phyloP scores from a whole-genome alignment of 2,888 invertebrate species.

The Hirtodrosophila alboralis region DNA sequence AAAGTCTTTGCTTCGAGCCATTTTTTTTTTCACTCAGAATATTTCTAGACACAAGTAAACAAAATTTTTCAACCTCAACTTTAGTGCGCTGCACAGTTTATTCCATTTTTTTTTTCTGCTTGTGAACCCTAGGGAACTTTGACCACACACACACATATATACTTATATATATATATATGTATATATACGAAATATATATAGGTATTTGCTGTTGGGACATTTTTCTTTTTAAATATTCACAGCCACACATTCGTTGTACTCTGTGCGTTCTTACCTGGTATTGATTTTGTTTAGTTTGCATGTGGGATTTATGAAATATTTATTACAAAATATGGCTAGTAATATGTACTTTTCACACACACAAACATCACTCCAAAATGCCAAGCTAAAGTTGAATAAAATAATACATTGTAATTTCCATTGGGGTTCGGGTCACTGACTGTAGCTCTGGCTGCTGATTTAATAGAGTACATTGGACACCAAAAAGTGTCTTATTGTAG shows the following conservation, averaged over 20 bases:
- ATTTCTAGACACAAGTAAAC: constrained; percentile 19
- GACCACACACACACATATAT: constrained; percentile 15
- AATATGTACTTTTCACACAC: constrained; percentile 53
- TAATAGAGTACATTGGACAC: constrained; percentile 14
- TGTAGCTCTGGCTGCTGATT: constrained; percentile 27
- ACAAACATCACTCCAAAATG: constrained; percentile 12
- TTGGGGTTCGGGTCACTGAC: constrained; percentile 14
- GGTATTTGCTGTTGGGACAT: constrained; percentile 12
- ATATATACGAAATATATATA: not conserved
- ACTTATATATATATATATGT: not conserved
- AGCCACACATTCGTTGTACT: constrained; percentile 11
- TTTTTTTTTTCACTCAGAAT: constrained; percentile 31
- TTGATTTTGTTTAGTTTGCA: constrained; percentile 72
- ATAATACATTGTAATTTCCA: constrained; percentile 29
- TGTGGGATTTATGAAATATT: constrained; percentile 74
- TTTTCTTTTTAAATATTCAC: constrained; percentile 49
- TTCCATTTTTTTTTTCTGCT: constrained; percentile 15
- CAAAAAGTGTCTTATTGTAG: constrained; percentile 5
- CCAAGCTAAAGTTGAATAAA: constrained; percentile 7
- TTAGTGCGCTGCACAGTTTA: constrained; percentile 17
- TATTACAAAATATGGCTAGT: constrained; percentile 57
- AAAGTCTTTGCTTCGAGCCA: constrained; percentile 26
- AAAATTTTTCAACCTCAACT: constrained; percentile 42
- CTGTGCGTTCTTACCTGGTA: constrained; percentile 50
- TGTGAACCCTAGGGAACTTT: constrained; percentile 26